A percentile compares a stretch with the other conserved stretches of the same genome.
phyloP scores from a whole-genome alignment of 23 tunicate genomes.

The Styela clava region DNA sequence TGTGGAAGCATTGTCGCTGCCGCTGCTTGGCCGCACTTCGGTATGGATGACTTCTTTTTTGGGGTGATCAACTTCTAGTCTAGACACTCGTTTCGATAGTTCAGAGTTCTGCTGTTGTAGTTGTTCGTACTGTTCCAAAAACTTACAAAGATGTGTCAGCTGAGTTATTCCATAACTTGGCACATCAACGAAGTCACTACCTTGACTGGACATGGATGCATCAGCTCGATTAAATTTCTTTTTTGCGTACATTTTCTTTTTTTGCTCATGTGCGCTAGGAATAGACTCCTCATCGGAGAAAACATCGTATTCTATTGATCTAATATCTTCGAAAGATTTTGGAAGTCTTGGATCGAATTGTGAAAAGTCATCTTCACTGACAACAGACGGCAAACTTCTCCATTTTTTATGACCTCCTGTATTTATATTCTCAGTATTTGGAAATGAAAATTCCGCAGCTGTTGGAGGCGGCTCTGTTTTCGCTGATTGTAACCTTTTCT shows the following conservation, averaged over 20 bases:
- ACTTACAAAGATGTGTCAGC: slow-evolving; percentile 4
- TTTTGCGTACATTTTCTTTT: neutral
- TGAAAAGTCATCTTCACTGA: neutral
- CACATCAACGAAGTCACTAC: neutral
- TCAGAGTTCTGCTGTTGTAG: neutral
- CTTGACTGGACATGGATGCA: slow-evolving; percentile 25
- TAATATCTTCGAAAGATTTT: slow-evolving; percentile 4
- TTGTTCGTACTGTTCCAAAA: slow-evolving; percentile 15
- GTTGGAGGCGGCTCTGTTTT: slow-evolving; percentile 5
- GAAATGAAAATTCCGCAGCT: neutral
- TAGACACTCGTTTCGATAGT: neutral
- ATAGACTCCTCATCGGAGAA: neutral
- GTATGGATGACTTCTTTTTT: neutral
- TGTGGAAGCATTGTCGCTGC: neutral
- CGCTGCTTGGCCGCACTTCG: neutral
- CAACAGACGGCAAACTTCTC: slow-evolving; percentile 10
- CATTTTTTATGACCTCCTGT: neutral
- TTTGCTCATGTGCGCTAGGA: neutral
- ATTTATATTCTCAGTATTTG: neutral
- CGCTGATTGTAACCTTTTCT: slow-evolving; percentile 5
- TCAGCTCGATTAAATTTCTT: neutral
- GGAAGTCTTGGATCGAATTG: neutral
- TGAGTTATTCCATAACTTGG: slow-evolving; percentile 2
- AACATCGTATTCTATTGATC: neutral
- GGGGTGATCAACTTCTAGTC: neutral